Evolutionary conservation across 1,140 invertebrate genomes (phyloP).

Genomic region (Papilio glaucus): DNA sequence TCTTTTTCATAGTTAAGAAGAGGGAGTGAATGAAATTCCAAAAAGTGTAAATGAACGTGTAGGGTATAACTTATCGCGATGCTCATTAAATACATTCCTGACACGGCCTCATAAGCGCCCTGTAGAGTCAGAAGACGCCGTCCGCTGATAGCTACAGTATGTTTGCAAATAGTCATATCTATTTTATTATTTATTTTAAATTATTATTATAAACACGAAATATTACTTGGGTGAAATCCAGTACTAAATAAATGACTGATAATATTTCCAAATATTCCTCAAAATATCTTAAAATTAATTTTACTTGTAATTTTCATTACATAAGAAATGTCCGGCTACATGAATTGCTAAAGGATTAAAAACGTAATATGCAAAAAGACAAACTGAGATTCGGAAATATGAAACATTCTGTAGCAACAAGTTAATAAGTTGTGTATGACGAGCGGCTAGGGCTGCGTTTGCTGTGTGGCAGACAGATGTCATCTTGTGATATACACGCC

Average conservation of each 20-base stretch:
- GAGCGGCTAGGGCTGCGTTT: slow-evolving; percentile 54
- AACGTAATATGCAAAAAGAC: neutral
- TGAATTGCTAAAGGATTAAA: neutral
- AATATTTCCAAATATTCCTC: neutral
- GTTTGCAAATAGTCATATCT: neutral
- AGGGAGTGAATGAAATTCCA: slow-evolving; percentile 74
- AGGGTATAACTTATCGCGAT: slow-evolving; percentile 69
- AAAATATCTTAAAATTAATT: neutral
- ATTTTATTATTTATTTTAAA: neutral
- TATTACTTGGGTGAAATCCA: neutral
- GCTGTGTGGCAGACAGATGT: slow-evolving; percentile 65
- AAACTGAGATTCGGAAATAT: neutral
- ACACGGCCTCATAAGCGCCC: slow-evolving; percentile 54
- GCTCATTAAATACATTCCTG: slow-evolving; percentile 72
- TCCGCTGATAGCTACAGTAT: slow-evolving; percentile 19
- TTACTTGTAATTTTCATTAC: neutral
- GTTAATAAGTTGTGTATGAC: slow-evolving; percentile 59
- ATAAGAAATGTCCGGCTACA: too few species aligned
- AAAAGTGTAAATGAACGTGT: slow-evolving; percentile 73
- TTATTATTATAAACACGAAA: neutral
- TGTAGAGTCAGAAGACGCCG: slow-evolving; percentile 39
- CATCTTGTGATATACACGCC: slow-evolving; percentile 78
- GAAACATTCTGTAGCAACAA: slow-evolving; percentile 41
- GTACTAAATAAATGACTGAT: neutral
- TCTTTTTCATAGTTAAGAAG: slow-evolving; percentile 65